Base-by-base conservation (phyloP, 2,113 vertebrate species). In the Albula glossodonta region DNA sequence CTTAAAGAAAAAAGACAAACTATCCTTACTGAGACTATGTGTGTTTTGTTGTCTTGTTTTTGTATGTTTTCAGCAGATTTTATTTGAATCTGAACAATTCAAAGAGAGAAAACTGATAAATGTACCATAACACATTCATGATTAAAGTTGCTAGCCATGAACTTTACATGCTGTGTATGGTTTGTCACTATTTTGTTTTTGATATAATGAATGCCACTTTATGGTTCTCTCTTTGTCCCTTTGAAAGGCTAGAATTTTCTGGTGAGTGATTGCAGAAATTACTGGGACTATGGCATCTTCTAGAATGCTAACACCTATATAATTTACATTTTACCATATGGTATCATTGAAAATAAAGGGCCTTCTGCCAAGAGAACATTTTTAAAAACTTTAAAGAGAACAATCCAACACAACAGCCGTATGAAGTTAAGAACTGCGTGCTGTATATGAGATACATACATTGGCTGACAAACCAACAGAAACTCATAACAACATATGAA, bases 1-100 rank as follows among this genome's bases (percentile, higher is more conserved):
- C 92, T 90, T 81, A 88, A 89, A 93, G 92, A 89, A 90, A 48
- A 87, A 91, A 90, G 86, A 90, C 90, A 91, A 94, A 93, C 92
- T 93, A 92, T 93, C n/a, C 70, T 74, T n/a, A 8, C 70, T 93
- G 92, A 88, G 92, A 93, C 91, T 91, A 25, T 77, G 87, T 85
- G 85, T 89, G 87, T 93, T 93, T 90, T 74, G 83, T 84, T 52
- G 13, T 74, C 84, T 90, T 89, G 82, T 87, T 92, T 93, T 90
- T 91, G 92, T 86, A 89, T 91, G 82, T 87, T 90, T 89, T 93
- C 93, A 91, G 86, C 90, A 87, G 78, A 86, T 91, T 90, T n/a
- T 78, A 31, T 63, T 31, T 52, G 57, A 12, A 51, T 11, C 66
- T 13, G 50, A 51, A n/a, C n/a, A 50, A 22, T 53, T 53, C 5